Conservation (phyloP, 2,797 vertebrate genomes). For the Myripristis murdjan region DNA sequence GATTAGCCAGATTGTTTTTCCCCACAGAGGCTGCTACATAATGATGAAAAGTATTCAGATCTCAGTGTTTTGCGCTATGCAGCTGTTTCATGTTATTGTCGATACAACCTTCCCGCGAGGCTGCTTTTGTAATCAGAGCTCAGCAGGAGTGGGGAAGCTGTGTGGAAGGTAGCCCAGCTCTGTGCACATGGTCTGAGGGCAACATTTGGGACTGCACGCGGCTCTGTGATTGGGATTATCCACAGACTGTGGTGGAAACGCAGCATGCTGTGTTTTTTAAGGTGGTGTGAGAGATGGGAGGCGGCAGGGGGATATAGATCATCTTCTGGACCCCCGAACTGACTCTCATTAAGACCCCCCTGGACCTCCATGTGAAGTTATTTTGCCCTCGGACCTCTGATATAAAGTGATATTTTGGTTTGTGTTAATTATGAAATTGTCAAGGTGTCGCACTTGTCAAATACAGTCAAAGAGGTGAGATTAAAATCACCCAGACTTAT, state of each 20-base stretch:
- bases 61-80: conserved; percentile 39
- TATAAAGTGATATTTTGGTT: too few species aligned
- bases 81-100: conserved; percentile 58
- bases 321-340: too few species aligned
- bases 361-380: too few species aligned
- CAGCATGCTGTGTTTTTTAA: too few species aligned
- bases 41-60: conserved; percentile 49
- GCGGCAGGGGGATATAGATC: neutral
- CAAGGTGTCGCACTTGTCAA: too few species aligned
- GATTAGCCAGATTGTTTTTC: conserved; percentile 56
- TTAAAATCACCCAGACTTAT: too few species aligned
- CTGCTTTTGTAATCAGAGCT: conserved; percentile 16
- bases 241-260: neutral
- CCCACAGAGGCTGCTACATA: conserved; percentile 30
- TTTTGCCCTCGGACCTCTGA: too few species aligned
- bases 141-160: conserved; percentile 13
- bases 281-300: neutral
- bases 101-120: conserved; percentile 48
- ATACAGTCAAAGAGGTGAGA: too few species aligned
- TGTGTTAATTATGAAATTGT: too few species aligned
- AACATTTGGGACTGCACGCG: neutral
- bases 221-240: conserved; percentile 12
- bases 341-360: too few species aligned
- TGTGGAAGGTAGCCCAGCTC: neutral
- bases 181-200: neutral